Evolutionary conservation across 2,113 vertebrate species (phyloP), one percentile per base, ranked within the genome.

Genomic region (Apodemus sylvaticus): DNA sequence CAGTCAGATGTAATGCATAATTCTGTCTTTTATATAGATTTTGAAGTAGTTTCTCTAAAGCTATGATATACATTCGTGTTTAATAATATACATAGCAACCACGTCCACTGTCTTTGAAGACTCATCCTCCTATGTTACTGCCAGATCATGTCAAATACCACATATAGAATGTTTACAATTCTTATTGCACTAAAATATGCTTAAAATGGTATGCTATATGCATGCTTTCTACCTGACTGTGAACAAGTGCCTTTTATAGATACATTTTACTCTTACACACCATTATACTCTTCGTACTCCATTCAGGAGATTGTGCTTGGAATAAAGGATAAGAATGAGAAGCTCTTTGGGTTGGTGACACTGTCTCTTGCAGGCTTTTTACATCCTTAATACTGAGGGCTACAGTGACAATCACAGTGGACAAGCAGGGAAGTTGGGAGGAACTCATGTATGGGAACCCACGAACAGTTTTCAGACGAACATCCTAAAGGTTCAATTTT

Each of bases 401-500:
- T 55, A 34, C 0, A 48, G 42, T 34, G 34, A 7, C 36, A 45
- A 73, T 42, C n/a, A 42, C 81, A 29, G 3, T 55, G 24, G 68
- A 36, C 34, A 45, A 2, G 24, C 10, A 42, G 22, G 10, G 9
- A 42, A 4, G 11, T 7, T 26, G 5, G 2, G 10, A 78, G 16
- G 90, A 85, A 66, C n/a, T 31, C 12, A 7, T 58, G 7, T 7
- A 36, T 2, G 66, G 13, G 66, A 68, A 68, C 66, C 13, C 34
- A 1, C 42, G 10, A 91, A 29, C 12, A 60, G 39, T 66, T 83
- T 62, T 76, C 7, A 45, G 34, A 1, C 66, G 19, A 22, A 9
- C 20, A 78, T 45, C 26, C 55, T 83, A 51, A 89, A 60, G 17
- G 83, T 76, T 92, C 81, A 24, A 64, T 58, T 95, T 95, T 71